A percentile compares a stretch with the other conserved stretches of the same genome.
phyloP scores from a whole-genome alignment of 1,140 invertebrate genomes.

The Pogonus chalceus region DNA sequence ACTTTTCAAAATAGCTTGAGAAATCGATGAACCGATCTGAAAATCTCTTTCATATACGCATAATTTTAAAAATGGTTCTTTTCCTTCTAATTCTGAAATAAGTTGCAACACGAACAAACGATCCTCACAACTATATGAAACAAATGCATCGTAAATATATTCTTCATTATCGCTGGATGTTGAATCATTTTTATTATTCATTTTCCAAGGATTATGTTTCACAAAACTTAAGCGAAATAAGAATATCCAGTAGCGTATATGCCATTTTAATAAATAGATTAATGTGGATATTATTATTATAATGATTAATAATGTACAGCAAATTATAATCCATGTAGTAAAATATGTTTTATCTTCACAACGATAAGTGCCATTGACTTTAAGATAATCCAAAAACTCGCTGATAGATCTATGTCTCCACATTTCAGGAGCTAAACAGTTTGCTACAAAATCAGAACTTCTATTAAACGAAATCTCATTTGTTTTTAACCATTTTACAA shows the following conservation, averaged over 20 bases:
- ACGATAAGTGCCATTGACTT: conserved; percentile 1
- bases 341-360: conserved; percentile 7
- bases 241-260: neutral
- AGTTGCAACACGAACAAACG: conserved; percentile 47
- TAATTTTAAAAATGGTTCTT: conserved; percentile 42
- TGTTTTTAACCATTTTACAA: conserved; percentile 10
- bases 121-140: conserved; percentile 55
- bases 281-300: neutral
- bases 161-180: conserved; percentile 17
- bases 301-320: neutral
- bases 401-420: conserved; percentile 6
- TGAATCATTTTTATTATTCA: neutral
- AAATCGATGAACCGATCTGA: conserved; percentile 36
- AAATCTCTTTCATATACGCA: conserved; percentile 37
- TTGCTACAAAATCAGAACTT: neutral
- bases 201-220: neutral
- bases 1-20: conserved; percentile 33
- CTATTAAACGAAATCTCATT: neutral
- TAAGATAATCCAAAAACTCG: conserved; percentile 2
- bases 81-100: conserved; percentile 44
- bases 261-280: conserved; percentile 24
- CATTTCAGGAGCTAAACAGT: conserved; percentile 14
- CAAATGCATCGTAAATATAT: conserved; percentile 53
- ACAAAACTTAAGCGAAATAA: neutral
- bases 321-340: neutral